These are phyloP conservation scores for Netelia melanura DNA, from an alignment of 2,888 invertebrate genomes.

Conservation along the genomic window DNA sequence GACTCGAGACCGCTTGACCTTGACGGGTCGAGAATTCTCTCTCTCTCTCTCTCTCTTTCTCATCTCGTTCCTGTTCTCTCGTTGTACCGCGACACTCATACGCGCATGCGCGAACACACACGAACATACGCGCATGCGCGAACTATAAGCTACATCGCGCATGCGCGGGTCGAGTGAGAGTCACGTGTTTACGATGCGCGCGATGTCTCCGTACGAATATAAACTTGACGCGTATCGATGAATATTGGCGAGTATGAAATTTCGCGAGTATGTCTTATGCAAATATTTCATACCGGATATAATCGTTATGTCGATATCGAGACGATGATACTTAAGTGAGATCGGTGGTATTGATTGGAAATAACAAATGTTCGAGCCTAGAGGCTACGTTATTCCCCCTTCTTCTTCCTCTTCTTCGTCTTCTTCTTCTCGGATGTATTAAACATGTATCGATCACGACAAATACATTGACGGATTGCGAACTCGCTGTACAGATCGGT, in stretches of 20 bases:
- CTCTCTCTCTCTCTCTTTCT: constrained; percentile 55
- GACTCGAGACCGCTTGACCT: constrained; percentile 74
- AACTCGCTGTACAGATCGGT: constrained; percentile 74
- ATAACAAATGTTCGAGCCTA: constrained; percentile 44
- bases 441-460: constrained; percentile 19
- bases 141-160: background rate
- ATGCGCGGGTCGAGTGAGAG: background rate
- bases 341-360: constrained; percentile 46
- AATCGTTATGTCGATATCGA: constrained; percentile 1
- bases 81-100: background rate
- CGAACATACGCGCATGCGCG: background rate
- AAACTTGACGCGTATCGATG: constrained; percentile 23
- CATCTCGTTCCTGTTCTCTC: background rate
- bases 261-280: constrained; percentile 13
- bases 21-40: constrained; percentile 75
- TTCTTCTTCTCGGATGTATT: constrained; percentile 12
- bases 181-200: background rate
- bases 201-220: constrained; percentile 31
- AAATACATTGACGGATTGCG: constrained; percentile 59
- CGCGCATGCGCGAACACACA: background rate
- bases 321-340: constrained; percentile 12
- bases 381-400: constrained; percentile 15
- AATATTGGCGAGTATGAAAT: background rate
- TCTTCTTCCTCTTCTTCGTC: background rate
- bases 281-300: constrained; percentile 27